Evolutionary conservation across 2,113 vertebrate species (phyloP).

Genomic region (Hemiprocne comata): DNA sequence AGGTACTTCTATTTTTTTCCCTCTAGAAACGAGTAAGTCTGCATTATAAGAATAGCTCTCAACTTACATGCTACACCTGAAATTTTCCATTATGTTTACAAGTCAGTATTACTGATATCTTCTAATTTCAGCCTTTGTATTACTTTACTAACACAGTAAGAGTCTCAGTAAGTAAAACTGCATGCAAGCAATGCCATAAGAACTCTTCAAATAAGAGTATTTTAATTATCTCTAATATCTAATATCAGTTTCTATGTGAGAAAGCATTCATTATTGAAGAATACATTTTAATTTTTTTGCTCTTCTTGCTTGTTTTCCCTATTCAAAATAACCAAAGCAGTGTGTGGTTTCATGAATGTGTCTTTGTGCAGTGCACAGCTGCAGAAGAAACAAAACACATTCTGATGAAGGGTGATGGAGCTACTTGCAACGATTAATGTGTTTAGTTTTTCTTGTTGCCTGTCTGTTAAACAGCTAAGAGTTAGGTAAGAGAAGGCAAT

Average conservation of each 20-base stretch:
- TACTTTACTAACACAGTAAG: not conserved
- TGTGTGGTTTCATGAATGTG: not conserved
- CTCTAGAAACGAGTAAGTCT: not conserved
- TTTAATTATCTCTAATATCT: not conserved
- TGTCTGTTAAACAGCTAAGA: not conserved
- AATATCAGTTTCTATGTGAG: not conserved
- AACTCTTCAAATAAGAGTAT: not conserved
- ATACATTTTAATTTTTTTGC: not conserved
- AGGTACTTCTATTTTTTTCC: not conserved
- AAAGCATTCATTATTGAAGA: not conserved
- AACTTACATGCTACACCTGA: not conserved
- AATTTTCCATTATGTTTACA: not conserved
- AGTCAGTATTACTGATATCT: not conserved
- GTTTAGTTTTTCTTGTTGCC: not conserved
- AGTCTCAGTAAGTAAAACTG: not conserved
- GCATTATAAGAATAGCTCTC: not conserved
- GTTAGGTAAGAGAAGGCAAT: not conserved
- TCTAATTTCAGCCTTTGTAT: not conserved
- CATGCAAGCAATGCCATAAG: not conserved
- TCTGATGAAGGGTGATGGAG: not conserved
- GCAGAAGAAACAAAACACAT: slow-evolving; percentile 39
- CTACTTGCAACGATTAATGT: not conserved
- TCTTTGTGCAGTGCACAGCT: slow-evolving; percentile 42
- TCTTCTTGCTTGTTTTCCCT: not conserved
- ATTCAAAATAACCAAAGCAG: not conserved